These are phyloP conservation scores for Hirtodrosophila duncani DNA, from an alignment of 2,888 invertebrate genomes.

Conservation along the genomic window DNA sequence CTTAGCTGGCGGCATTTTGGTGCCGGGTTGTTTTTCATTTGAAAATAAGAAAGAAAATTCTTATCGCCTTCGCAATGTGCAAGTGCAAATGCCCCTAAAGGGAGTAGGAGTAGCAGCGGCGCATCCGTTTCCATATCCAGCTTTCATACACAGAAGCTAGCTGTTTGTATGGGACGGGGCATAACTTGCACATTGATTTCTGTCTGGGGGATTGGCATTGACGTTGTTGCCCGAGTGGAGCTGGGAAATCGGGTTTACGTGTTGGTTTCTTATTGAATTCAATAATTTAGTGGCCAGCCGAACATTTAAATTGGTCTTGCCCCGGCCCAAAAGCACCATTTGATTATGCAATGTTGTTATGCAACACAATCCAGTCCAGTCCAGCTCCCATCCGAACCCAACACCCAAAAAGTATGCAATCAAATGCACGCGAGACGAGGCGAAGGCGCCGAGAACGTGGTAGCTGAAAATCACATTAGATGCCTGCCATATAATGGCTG, in stretches of 20 bases:
- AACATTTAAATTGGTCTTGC: conserved; percentile 63
- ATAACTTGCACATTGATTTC: conserved; percentile 71
- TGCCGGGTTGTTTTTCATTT: conserved; percentile 63
- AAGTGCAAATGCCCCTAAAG: conserved; percentile 67
- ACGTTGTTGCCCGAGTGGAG: conserved; percentile 8
- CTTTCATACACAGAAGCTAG: background rate
- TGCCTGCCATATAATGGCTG: conserved; percentile 59
- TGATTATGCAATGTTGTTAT: conserved; percentile 64
- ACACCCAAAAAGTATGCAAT: conserved; percentile 8
- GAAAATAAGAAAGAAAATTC: conserved; percentile 69
- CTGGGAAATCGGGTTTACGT: conserved; percentile 12
- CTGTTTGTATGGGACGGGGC: conserved; percentile 47
- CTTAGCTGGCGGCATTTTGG: conserved; percentile 58
- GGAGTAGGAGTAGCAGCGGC: conserved; percentile 44
- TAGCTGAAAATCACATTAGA: conserved; percentile 70
- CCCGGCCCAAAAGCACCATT: conserved; percentile 62
- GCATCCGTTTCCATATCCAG: conserved; percentile 42
- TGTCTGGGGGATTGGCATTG: conserved; percentile 44
- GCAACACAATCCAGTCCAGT: too few species aligned
- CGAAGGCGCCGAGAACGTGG: conserved; percentile 41
- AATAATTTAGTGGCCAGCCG: conserved; percentile 64
- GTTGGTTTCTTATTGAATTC: conserved; percentile 65
- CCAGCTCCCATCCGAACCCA: background rate
- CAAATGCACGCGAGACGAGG: conserved; percentile 14
- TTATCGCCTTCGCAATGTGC: conserved; percentile 64